These are phyloP conservation scores for Eurypyga helias DNA, from an alignment of 2,113 vertebrate genomes.

Conservation along the genomic window DNA sequence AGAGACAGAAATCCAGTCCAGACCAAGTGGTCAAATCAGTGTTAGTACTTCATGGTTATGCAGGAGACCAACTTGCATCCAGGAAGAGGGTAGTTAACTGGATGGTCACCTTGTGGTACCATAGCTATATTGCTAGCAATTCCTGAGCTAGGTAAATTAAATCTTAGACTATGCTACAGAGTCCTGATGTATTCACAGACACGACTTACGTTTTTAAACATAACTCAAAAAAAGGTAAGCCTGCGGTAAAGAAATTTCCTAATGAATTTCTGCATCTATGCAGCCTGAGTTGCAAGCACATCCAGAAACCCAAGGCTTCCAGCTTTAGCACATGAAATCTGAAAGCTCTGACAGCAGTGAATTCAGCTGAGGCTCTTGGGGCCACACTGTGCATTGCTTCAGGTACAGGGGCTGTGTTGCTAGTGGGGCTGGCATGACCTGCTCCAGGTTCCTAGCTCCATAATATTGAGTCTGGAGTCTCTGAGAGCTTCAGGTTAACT, in stretches of 20 bases:
- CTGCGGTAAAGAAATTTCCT: background rate
- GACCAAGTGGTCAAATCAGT: background rate
- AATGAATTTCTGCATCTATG: background rate
- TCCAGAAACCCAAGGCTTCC: background rate
- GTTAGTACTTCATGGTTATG: background rate
- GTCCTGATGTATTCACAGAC: background rate
- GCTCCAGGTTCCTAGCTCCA: background rate
- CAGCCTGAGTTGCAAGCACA: background rate
- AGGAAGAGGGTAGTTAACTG: background rate
- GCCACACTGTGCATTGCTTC: background rate
- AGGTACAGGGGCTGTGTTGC: background rate
- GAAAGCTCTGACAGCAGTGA: background rate
- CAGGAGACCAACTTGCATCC: background rate
- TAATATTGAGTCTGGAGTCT: fast-evolving
- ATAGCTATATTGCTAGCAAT: background rate
- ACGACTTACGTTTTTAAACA: background rate
- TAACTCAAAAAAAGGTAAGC: background rate
- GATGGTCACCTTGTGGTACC: background rate
- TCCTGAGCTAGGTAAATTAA: background rate
- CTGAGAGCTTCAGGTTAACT: background rate
- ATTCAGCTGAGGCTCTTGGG: background rate
- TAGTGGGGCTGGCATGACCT: background rate
- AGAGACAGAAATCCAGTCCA: background rate
- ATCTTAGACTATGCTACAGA: background rate
- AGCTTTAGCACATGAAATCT: fast-evolving